Base-by-base conservation (phyloP, 2,797 vertebrate genomes). In the Xiphorhynchus erythropygius region DNA sequence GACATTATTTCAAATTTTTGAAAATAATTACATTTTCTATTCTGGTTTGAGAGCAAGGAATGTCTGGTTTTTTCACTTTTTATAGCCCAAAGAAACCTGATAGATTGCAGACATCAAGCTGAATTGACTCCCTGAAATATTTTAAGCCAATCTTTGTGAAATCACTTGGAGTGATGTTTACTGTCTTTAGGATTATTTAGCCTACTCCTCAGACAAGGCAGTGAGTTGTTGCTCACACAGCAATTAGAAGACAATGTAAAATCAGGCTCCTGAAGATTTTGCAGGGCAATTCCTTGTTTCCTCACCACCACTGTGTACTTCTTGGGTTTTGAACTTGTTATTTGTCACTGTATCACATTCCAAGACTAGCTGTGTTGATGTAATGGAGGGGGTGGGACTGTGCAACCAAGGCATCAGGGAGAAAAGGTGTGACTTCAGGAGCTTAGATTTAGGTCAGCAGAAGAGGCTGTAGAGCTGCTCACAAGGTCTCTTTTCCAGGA, bases 271-370 rank as follows among this genome's bases (percentile, higher is more conserved):
- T 32, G 39, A 27, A 33, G 13, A 39, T 77, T 77, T 77, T 67
- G 37, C 18, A 15, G 7, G 35, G 39, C 24, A n/a, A 24, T 50
- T 62, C 8, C 25, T 42, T 32, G 12, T 57, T 80, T 62, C 13
- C 10, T 52, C 8, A 1, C 9, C 1, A 2, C 32, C 8, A 2
- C 23, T 19, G 13, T 0, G 28, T 10, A 3, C 6, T 24, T 2
- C 0, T 7, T 23, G 37, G 19, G 59, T 15, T 64, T 19, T 69
- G 39, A 52, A 32, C 28, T 10, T 10, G 4, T 14, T 73, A 1
- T 35, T 83, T 76, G 28, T 19, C 32, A 47, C 11, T 56, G 14
- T 64, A 37, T 73, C 32, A 0, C 55, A 82, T 62, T 22, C 33
- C 73, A 30, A 24, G 15, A 19, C 30, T 11, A 47, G 14, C 3